Percentiles rank a stretch among this genome's conserved stretches.
Evolutionary conservation across 1,140 invertebrate species (phyloP).

Genomic region (Xylocopa sonorina): DNA sequence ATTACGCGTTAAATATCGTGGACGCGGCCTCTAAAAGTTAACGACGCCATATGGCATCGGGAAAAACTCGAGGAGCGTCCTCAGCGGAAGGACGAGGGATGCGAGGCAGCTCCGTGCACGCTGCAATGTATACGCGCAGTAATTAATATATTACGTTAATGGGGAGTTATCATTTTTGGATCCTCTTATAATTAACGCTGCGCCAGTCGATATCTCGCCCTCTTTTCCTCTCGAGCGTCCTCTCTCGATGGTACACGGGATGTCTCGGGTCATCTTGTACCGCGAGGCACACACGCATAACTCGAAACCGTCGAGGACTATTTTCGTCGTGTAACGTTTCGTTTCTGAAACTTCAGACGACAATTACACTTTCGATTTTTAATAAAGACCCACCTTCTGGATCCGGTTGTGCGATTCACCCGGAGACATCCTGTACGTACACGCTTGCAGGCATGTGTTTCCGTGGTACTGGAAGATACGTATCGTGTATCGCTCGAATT

Average conservation of each 20-base stretch:
- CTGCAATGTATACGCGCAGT: neutral
- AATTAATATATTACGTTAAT: slow-evolving; percentile 35
- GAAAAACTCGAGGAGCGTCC: neutral
- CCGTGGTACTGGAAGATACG: too few relatives aligned
- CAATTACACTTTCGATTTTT: too few relatives aligned
- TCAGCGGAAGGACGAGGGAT: neutral
- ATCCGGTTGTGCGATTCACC: too few relatives aligned
- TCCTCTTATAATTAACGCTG: neutral
- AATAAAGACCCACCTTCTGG: too few relatives aligned
- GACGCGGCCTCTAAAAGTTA: slow-evolving; percentile 18
- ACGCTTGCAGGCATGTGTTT: neutral
- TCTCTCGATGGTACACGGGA: too few relatives aligned
- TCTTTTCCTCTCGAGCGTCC: neutral
- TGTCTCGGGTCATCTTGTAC: too few relatives aligned
- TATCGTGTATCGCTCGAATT: too few relatives aligned
- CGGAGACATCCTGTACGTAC: too few relatives aligned
- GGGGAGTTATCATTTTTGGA: slow-evolving; percentile 6
- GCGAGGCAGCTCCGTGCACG: neutral
- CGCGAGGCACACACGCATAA: too few relatives aligned
- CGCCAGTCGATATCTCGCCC: neutral
- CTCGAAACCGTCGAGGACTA: too few relatives aligned
- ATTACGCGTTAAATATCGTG: slow-evolving; percentile 37
- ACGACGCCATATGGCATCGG: slow-evolving; percentile 17
- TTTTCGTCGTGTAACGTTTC: too few relatives aligned
- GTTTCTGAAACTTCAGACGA: too few relatives aligned